Evolutionary conservation across 2,113 vertebrate genomes (phyloP).

Genomic region (Semnornis frantzii): DNA sequence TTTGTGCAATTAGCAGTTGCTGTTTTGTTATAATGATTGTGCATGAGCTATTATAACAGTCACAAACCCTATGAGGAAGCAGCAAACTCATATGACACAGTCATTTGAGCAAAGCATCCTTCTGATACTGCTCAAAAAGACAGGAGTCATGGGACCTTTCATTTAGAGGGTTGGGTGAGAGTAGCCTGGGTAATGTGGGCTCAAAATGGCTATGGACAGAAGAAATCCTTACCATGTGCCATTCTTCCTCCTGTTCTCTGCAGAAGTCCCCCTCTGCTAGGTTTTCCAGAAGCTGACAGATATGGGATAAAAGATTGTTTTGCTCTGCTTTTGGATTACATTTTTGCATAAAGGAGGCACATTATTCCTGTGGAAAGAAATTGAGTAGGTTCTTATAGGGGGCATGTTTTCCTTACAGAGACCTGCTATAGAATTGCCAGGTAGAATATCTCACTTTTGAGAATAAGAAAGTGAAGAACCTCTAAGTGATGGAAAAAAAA

Average conservation of each 20-base stretch:
- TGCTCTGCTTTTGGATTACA: not conserved
- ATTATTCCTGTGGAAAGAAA: not conserved
- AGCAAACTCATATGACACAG: not conserved
- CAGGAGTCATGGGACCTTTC: not conserved
- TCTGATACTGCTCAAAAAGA: not conserved
- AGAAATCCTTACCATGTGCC: not conserved
- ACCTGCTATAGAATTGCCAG: not conserved
- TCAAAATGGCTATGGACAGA: not conserved
- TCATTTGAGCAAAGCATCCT: not conserved
- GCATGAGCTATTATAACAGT: not conserved
- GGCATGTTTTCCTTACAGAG: not conserved
- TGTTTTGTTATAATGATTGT: not conserved
- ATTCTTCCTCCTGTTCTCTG: not conserved
- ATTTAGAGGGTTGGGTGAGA: not conserved
- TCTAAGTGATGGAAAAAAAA: fast-evolving
- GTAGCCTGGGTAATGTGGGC: not conserved
- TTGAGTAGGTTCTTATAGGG: fast-evolving
- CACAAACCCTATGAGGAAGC: not conserved
- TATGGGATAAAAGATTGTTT: not conserved
- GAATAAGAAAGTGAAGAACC: not conserved
- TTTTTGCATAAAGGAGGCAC: not conserved
- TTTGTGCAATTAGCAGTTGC: not conserved
- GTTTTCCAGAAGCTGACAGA: not conserved
- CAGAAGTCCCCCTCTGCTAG: not conserved
- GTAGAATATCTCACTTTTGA: not conserved